These are phyloP conservation scores for Tupiocoris notatus DNA, from an alignment of 2,888 invertebrate genomes.

Conservation along the genomic window DNA sequence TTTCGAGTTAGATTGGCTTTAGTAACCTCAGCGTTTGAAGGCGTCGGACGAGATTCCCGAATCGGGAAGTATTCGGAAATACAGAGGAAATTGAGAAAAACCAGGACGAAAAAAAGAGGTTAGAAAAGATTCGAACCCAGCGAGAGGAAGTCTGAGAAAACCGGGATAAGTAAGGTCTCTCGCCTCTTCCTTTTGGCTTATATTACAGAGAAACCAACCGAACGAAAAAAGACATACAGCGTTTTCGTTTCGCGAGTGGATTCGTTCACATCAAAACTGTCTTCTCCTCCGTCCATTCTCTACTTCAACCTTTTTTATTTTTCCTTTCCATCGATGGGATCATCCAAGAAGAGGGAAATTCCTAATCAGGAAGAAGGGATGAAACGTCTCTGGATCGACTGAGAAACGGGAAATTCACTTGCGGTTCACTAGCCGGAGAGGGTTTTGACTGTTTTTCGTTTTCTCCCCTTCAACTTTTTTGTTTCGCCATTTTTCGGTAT, in stretches of 20 bases:
- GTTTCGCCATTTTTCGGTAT: not conserved
- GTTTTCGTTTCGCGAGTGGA: not conserved
- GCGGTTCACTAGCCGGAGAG: not conserved
- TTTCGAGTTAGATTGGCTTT: no score
- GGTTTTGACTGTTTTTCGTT: not conserved
- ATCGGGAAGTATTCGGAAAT: not conserved
- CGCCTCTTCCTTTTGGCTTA: not conserved
- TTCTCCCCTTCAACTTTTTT: not conserved
- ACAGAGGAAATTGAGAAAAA: not conserved
- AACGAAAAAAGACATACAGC: not conserved
- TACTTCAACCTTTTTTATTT: not conserved
- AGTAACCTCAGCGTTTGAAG: not conserved
- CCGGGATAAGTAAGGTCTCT: not conserved
- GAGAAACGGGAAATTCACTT: not conserved
- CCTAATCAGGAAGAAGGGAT: not conserved
- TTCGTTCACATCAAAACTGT: not conserved
- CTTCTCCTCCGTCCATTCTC: not conserved
- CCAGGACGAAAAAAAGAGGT: not conserved
- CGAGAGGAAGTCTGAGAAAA: not conserved
- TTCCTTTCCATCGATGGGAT: not conserved
- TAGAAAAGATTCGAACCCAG: not conserved
- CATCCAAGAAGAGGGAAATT: not conserved
- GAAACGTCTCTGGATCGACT: not conserved
- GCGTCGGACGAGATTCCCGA: not conserved
- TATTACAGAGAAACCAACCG: not conserved